These are phyloP conservation scores for Philaethria dido DNA, from an alignment of 2,888 invertebrate genomes.

Conservation along the genomic window DNA sequence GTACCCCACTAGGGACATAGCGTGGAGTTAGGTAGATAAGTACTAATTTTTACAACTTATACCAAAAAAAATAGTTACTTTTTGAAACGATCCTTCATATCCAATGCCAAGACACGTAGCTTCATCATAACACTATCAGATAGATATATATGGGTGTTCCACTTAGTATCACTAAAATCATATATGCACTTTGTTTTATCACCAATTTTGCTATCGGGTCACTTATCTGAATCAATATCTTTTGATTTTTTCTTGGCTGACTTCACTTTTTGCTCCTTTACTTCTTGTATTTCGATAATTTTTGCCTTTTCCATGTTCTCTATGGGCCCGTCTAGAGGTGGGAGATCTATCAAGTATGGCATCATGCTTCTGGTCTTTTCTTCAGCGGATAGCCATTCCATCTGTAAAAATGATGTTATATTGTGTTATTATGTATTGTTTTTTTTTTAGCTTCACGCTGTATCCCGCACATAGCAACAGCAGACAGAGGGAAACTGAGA, in stretches of 20 bases:
- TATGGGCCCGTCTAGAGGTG: slow-evolving; percentile 58
- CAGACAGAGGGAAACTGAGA: too few relatives aligned
- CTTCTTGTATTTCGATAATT: slow-evolving; percentile 47
- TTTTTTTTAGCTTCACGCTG: too few relatives aligned
- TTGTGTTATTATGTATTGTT: neutral
- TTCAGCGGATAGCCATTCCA: slow-evolving; percentile 78
- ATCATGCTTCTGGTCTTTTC: slow-evolving; percentile 78
- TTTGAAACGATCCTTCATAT: slow-evolving; percentile 33
- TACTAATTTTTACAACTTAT: too few relatives aligned
- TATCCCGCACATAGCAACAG: too few relatives aligned
- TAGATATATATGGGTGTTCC: slow-evolving; percentile 54
- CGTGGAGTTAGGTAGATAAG: too few relatives aligned
- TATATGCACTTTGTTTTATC: slow-evolving; percentile 56
- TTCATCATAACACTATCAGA: slow-evolving; percentile 59
- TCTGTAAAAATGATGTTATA: slow-evolving; percentile 52
- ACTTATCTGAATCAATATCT: slow-evolving; percentile 66
- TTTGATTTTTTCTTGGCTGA: slow-evolving; percentile 52
- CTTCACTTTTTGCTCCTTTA: slow-evolving; percentile 42
- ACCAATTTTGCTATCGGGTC: slow-evolving; percentile 62
- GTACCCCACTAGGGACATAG: too few relatives aligned
- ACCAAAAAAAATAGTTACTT: slow-evolving; percentile 3
- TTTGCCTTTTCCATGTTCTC: slow-evolving; percentile 44
- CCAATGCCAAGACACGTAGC: slow-evolving; percentile 51
- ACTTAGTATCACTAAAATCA: slow-evolving; percentile 56
- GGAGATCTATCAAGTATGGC: slow-evolving; percentile 74